Evolutionary conservation across 2,888 invertebrate species (phyloP).

Genomic region (Esperia sulphurella): DNA sequence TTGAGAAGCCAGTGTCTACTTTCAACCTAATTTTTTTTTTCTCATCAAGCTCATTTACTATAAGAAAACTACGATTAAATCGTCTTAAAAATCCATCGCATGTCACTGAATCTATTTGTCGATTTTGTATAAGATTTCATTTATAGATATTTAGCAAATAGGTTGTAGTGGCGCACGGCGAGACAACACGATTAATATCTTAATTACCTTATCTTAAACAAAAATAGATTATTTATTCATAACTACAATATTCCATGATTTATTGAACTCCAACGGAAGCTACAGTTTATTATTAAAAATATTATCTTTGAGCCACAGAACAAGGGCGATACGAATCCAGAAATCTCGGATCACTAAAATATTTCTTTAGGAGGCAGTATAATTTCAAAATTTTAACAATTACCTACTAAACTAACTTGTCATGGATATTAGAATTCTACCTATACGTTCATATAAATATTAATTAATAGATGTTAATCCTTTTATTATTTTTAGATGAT

Average conservation of each 20-base stretch:
- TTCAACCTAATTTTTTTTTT: too few species aligned
- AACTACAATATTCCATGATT: slow-evolving; percentile 14
- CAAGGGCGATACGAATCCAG: slow-evolving; percentile 16
- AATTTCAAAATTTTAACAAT: slow-evolving; percentile 2
- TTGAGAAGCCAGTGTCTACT: too few species aligned
- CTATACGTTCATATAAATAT: too few species aligned
- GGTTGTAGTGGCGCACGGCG: neutral
- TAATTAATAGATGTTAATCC: too few species aligned
- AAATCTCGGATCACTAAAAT: neutral
- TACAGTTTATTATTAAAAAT: slow-evolving; percentile 18
- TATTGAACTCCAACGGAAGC: slow-evolving; percentile 16
- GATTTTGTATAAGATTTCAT: too few species aligned
- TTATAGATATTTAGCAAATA: neutral
- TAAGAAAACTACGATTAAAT: too few species aligned
- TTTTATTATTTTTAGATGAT: slow-evolving; percentile 18
- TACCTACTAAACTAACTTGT: too few species aligned
- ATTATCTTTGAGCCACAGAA: slow-evolving; percentile 23
- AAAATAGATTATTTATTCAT: slow-evolving; percentile 34
- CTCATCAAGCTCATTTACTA: too few species aligned
- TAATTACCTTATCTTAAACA: slow-evolving; percentile 22
- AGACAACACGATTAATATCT: neutral
- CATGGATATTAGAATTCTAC: too few species aligned
- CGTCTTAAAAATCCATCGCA: too few species aligned
- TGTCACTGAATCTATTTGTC: too few species aligned
- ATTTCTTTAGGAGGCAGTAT: neutral